Percentiles rank a stretch among this genome's conserved stretches.
phyloP scores from a whole-genome alignment of 30 jellyfish, hydroid and myxozoan species.

The Chironex yamaguchii region DNA sequence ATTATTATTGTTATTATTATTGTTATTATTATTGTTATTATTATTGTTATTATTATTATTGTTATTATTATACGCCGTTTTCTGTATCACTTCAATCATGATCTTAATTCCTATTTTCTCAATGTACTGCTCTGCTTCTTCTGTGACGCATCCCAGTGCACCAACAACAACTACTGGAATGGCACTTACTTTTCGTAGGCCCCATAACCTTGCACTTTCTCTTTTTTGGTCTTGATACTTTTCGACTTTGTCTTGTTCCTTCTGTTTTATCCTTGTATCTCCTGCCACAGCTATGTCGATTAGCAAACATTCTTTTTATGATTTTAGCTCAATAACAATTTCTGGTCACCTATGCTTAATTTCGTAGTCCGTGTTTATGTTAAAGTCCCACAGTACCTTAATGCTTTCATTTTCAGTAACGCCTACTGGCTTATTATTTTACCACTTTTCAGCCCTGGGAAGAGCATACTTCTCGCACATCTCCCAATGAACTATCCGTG shows the following conservation, averaged over 20 bases:
- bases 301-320: slow-evolving; percentile 16
- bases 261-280: slow-evolving; percentile 56
- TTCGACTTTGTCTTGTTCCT: slow-evolving; percentile 62
- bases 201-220: slow-evolving; percentile 42
- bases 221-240: slow-evolving; percentile 44
- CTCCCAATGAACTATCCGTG: slow-evolving; percentile 53
- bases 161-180: slow-evolving; percentile 55
- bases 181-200: slow-evolving; percentile 31
- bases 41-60: no score
- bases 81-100: no score
- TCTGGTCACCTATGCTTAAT: slow-evolving; percentile 42
- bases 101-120: no score
- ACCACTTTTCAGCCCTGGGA: slow-evolving; percentile 55
- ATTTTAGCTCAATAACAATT: slow-evolving; percentile 28
- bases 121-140: not conserved
- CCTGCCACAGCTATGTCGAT: slow-evolving; percentile 56
- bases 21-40: no score
- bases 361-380: slow-evolving; percentile 42
- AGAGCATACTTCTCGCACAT: slow-evolving; percentile 42
- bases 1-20: no score
- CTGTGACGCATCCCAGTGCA: slow-evolving; percentile 38
- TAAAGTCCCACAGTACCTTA: slow-evolving; percentile 44
- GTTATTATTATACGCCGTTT: no score
- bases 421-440: slow-evolving; percentile 24
- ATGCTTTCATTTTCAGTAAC: slow-evolving; percentile 23